Evolutionary conservation across 2,113 vertebrate species (phyloP).

Genomic region (Hypanus sabinus): DNA sequence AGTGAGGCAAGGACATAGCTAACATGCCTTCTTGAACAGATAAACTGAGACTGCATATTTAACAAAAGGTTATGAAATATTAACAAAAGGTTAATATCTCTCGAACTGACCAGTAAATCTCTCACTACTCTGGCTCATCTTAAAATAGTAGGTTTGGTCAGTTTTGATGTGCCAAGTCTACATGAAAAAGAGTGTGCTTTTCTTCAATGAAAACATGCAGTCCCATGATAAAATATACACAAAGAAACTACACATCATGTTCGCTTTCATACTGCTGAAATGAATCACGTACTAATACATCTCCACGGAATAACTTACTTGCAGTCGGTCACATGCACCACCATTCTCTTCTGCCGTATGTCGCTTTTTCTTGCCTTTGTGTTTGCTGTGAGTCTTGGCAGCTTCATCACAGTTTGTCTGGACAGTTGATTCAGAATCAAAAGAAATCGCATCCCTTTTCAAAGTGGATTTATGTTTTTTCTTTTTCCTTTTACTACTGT

Average conservation of each 20-base stretch:
- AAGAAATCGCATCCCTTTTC: constrained; percentile 14
- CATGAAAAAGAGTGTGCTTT: not conserved
- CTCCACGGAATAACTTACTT: not conserved
- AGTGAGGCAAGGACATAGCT: not conserved
- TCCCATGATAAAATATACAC: not conserved
- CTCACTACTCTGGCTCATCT: not conserved
- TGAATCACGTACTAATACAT: not conserved
- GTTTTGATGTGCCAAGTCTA: not conserved
- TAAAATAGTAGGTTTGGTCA: not conserved
- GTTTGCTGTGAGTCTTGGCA: constrained; percentile 9
- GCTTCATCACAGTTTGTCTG: not conserved
- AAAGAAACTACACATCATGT: not conserved
- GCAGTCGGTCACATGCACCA: constrained; percentile 39
- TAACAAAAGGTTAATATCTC: no score
- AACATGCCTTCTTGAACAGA: not conserved
- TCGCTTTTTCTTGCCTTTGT: constrained; percentile 47
- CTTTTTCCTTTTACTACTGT: constrained; percentile 50
- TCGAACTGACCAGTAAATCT: not conserved
- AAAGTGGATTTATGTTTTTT: constrained; percentile 34
- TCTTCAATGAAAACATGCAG: not conserved
- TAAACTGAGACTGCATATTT: not conserved
- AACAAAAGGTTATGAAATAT: no score
- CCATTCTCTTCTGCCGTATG: constrained; percentile 42
- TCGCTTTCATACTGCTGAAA: not conserved
- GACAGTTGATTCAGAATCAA: constrained; percentile 26